These are phyloP conservation scores for Actinia equina DNA, from an alignment of 64 coral and sea anemone genomes.

Conservation along the genomic window DNA sequence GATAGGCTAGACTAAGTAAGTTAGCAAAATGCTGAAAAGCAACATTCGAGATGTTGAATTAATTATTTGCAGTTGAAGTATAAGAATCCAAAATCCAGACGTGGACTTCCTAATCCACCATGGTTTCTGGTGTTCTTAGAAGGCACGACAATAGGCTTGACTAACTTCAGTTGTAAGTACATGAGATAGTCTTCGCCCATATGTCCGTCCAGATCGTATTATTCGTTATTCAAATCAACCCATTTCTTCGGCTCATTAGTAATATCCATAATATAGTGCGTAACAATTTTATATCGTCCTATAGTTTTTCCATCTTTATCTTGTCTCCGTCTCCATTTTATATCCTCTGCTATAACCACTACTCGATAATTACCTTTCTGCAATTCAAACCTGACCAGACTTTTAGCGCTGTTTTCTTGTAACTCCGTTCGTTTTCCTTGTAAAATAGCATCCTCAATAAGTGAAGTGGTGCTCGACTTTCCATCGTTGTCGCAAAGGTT, in stretches of 20 bases:
- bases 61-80: too few species aligned
- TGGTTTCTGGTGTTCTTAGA: too few species aligned
- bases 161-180: too few species aligned
- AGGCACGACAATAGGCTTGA: too few species aligned
- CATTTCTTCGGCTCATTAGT: slow-evolving; percentile 9
- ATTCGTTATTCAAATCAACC: neutral
- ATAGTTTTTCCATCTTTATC: neutral
- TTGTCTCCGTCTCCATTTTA: slow-evolving; percentile 8
- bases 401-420: neutral
- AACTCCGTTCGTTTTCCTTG: neutral
- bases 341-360: slow-evolving; percentile 20
- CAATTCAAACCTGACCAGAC: neutral
- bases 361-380: neutral
- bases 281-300: neutral
- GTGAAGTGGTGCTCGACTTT: neutral
- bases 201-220: neutral
- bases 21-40: too few species aligned
- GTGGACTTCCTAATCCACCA: too few species aligned
- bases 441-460: slow-evolving; percentile 2
- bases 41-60: too few species aligned
- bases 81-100: too few species aligned
- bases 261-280: slow-evolving; percentile 18
- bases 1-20: too few species aligned
- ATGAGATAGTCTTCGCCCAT: too few species aligned
- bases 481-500: neutral